phyloP scores from a whole-genome alignment of 2,113 vertebrate species.

The Charadrius vociferus region DNA sequence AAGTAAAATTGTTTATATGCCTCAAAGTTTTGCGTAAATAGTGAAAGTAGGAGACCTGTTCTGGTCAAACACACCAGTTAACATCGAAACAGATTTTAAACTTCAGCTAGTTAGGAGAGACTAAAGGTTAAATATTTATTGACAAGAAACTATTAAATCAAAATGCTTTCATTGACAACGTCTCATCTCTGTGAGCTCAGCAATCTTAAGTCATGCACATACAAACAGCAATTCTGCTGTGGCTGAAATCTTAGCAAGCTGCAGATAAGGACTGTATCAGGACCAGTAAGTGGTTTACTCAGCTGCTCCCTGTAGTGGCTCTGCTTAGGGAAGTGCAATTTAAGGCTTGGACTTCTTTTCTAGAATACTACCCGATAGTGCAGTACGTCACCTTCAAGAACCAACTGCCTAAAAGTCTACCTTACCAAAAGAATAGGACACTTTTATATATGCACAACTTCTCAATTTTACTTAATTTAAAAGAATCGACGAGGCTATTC shows the following conservation, averaged over 20 bases:
- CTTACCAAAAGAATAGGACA: accelerated
- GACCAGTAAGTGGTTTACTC: background rate
- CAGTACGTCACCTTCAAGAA: background rate
- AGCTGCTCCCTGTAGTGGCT: background rate
- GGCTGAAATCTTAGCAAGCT: background rate
- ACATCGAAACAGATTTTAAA: background rate
- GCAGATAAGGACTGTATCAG: background rate
- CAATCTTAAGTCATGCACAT: background rate
- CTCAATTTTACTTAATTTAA: background rate
- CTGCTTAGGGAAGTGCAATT: background rate
- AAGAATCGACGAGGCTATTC: background rate
- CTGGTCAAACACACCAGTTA: background rate
- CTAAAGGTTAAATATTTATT: background rate
- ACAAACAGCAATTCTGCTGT: background rate
- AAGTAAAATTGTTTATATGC: background rate
- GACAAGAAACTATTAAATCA: background rate
- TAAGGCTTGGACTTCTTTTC: background rate
- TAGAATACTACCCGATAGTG: background rate
- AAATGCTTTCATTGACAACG: background rate
- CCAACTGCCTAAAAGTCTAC: background rate
- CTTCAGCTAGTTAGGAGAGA: background rate
- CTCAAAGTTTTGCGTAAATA: background rate
- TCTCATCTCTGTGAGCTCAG: background rate
- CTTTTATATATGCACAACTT: background rate
- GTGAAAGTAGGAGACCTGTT: background rate